Base-by-base conservation (phyloP, 2,888 invertebrate genomes). In the Eremobia ochroleuca region DNA sequence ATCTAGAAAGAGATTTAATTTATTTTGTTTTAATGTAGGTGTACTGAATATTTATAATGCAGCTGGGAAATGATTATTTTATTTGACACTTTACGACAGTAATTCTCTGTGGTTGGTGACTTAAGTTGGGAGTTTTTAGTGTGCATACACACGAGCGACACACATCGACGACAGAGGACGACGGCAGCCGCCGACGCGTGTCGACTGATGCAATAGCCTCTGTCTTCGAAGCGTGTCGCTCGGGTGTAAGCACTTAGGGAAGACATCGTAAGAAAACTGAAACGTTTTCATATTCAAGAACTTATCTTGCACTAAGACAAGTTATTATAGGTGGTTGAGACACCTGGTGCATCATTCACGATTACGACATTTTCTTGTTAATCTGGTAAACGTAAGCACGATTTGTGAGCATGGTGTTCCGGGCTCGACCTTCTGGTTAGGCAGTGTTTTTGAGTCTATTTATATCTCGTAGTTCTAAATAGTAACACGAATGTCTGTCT, bases 1-100 rank as follows among this genome's bases (percentile, higher is more conserved):
- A 64, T 59, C 49, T 73, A 18, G 43, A 31, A 40, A 49, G n/a
- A 18, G 4, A 40, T 62, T 58, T n/a, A 1, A 64, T 49, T 52
- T 37, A 82, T 55, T 82, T 62, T n/a, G 59, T 68, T 78, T 59
- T 37, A 55, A 46, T 74, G 1, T 59, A 58, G 4, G 13, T 13
- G 13, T 37, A 55, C 4, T 6, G 21, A 55, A 69, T 69, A 11
- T 34, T 9, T 8, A n/a, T 15, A 37, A 34, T 34, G 46, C 15
- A 31, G 25, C 15, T 46, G 46, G 8, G 4, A 25, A 25, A 25
- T 25, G 13, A 34, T 62, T 18, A 15, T 37, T 43, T 43, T 11
- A 11, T 6, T 37, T n/a, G 5, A 11, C 4, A 2, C 1, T 61
- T 31, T 11, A 61, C 21, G 31, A 61, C 21, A 31, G 1, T 9